Conservation (phyloP, 2,113 vertebrate genomes). For the Bubo bubo region DNA sequence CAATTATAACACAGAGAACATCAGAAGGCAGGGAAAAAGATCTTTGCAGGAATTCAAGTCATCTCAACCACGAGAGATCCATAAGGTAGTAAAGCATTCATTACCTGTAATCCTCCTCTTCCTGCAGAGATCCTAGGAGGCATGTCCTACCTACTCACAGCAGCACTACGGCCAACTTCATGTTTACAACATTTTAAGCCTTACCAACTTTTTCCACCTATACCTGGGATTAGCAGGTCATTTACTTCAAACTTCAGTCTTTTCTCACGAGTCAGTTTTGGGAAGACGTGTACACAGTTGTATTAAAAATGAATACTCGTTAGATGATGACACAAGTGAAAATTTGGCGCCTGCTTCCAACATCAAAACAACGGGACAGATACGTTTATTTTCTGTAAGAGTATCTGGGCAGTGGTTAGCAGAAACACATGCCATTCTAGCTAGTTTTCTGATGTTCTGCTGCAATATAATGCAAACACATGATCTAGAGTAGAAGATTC, state of each 20-base stretch:
- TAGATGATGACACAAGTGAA: neutral
- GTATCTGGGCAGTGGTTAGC: neutral
- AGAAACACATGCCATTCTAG: neutral
- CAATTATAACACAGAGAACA: neutral
- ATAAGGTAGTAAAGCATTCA: neutral
- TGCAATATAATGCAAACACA: neutral
- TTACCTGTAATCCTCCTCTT: neutral
- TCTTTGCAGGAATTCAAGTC: neutral
- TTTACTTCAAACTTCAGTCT: neutral
- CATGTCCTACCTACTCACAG: neutral
- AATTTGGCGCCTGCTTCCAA: neutral
- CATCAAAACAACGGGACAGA: neutral
- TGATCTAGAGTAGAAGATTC: neutral
- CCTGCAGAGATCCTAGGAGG: neutral
- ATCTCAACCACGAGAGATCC: neutral
- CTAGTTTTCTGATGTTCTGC: neutral
- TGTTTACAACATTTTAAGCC: neutral
- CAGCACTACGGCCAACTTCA: rapidly evolving
- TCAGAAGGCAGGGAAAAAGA: neutral
- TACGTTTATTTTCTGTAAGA: neutral
- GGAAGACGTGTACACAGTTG: neutral
- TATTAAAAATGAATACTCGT: neutral
- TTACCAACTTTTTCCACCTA: neutral
- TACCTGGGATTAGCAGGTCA: neutral
- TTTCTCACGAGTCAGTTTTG: neutral